phyloP scores from a whole-genome alignment of 2,797 vertebrate species.

The Poliocrania exsul region DNA sequence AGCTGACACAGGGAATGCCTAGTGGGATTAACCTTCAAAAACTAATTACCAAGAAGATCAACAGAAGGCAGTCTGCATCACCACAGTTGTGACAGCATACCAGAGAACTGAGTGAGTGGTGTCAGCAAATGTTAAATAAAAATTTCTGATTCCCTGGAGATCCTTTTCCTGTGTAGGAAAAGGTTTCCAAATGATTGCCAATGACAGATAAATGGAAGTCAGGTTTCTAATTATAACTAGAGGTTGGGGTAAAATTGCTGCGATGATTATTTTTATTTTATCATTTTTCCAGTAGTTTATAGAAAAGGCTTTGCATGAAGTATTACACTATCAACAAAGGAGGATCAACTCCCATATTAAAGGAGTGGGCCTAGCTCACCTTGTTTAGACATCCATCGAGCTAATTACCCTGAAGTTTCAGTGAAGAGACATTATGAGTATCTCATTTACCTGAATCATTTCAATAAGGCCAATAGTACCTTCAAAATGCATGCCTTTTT shows the following conservation, averaged over 20 bases:
- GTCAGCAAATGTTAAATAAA: not conserved
- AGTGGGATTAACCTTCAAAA: slow-evolving; percentile 71
- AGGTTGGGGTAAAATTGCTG: not conserved
- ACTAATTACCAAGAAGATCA: slow-evolving; percentile 67
- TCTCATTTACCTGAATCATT: not conserved
- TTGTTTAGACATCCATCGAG: not conserved
- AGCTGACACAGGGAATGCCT: slow-evolving; percentile 37
- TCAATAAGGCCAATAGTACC: not conserved
- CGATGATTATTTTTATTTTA: not conserved
- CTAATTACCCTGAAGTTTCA: not conserved
- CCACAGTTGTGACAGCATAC: not conserved
- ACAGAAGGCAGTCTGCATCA: slow-evolving; percentile 22
- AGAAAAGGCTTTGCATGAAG: not conserved
- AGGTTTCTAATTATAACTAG: not conserved
- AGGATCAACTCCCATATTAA: not conserved
- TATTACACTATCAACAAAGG: not conserved
- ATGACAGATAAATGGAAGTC: not conserved
- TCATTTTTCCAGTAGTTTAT: not conserved
- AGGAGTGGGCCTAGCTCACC: not conserved
- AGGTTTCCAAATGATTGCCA: not conserved
- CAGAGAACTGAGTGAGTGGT: not conserved
- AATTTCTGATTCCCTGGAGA: not conserved
- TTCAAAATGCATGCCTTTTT: not conserved
- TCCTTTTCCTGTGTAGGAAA: not conserved
- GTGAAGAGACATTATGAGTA: not conserved